These are phyloP conservation scores for Ambastaia sidthimunki DNA, from an alignment of 2,797 vertebrate species.

Conservation along the genomic window DNA sequence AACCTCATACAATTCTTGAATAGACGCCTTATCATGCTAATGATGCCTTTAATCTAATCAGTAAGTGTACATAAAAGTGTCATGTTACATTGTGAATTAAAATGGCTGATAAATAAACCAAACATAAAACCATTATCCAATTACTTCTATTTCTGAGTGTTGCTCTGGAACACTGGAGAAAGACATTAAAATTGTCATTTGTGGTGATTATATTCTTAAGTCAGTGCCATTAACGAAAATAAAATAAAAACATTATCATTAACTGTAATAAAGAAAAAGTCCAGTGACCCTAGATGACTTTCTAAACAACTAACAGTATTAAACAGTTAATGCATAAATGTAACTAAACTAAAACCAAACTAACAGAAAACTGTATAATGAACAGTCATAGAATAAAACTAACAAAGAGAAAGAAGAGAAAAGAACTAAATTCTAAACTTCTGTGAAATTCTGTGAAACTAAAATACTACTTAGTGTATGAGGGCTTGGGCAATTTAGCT, in stretches of 20 bases:
- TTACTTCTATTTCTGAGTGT: not conserved
- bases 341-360: not conserved
- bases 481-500: not conserved
- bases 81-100: not conserved
- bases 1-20: not conserved
- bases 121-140: not conserved
- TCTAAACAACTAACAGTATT: no score
- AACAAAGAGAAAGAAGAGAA: no score
- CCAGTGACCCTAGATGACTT: not conserved
- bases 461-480: not conserved
- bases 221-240: not conserved
- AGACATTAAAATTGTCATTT: not conserved
- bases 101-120: not conserved
- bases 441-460: no score
- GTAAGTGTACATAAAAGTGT: not conserved
- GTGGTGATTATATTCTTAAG: not conserved
- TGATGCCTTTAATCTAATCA: not conserved
- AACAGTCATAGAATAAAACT: no score
- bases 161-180: not conserved
- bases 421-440: no score
- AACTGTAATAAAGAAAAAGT: no score
- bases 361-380: not conserved
- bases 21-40: not conserved
- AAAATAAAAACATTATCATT: not conserved
- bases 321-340: no score